Evolutionary conservation across 2,888 invertebrate species (phyloP).

Genomic region (Apomyelois bistriatella): DNA sequence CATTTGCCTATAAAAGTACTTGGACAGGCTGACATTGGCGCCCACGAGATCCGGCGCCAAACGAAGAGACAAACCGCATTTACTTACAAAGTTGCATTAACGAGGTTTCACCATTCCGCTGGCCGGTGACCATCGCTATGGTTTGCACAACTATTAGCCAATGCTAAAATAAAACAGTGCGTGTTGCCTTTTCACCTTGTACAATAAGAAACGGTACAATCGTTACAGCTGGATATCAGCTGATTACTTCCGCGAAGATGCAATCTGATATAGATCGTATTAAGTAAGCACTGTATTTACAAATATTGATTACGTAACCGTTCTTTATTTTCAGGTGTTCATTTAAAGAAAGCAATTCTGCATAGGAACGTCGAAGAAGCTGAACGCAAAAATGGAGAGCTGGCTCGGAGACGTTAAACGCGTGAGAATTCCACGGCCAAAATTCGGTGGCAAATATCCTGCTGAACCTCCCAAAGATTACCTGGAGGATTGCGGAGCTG

Average conservation of each 20-base stretch:
- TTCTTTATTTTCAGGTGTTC: constrained; percentile 17
- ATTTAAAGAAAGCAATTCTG: neutral
- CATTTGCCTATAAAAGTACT: constrained; percentile 12
- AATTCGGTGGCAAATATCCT: constrained; percentile 86
- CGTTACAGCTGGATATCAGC: constrained; percentile 9
- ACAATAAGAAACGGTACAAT: constrained; percentile 25
- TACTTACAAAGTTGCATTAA: constrained; percentile 34
- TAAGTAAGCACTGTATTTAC: neutral
- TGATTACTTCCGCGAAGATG: constrained; percentile 18
- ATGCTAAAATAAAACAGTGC: constrained; percentile 36
- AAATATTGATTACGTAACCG: neutral
- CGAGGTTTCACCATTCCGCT: constrained; percentile 47
- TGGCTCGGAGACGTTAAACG: constrained; percentile 92
- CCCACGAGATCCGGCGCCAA: constrained; percentile 29
- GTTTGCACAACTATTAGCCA: constrained; percentile 55
- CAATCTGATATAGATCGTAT: neutral
- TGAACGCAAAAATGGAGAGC: constrained; percentile 83
- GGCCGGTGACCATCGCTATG: constrained; percentile 46
- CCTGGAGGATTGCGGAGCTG: constrained; percentile 81
- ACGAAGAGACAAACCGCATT: constrained; percentile 34
- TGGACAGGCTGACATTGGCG: constrained; percentile 30
- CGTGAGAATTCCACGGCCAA: constrained; percentile 90
- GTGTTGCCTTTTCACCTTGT: constrained; percentile 35
- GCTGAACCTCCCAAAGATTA: constrained; percentile 90
- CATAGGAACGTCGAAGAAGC: neutral